Evolutionary conservation across 2,888 invertebrate genomes (phyloP).

Genomic region (Campoletis raptor): DNA sequence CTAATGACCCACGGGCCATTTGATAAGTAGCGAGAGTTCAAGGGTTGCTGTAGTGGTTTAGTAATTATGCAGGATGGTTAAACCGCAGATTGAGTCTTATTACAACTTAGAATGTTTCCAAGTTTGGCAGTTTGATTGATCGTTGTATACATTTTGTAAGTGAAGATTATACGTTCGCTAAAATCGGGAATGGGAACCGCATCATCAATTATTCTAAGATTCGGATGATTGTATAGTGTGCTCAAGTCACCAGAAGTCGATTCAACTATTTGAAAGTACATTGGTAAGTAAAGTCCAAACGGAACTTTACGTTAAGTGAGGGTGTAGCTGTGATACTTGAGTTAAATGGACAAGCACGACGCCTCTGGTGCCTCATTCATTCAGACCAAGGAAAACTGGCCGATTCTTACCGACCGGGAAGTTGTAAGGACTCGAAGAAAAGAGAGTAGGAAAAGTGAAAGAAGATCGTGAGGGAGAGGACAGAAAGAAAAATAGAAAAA

Average conservation of each 20-base stretch:
- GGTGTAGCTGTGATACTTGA: constrained; percentile 13
- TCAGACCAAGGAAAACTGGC: background rate
- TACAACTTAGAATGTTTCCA: background rate
- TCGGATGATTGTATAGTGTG: background rate
- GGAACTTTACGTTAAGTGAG: background rate
- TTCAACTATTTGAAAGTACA: constrained; percentile 16
- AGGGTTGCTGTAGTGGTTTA: background rate
- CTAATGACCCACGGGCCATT: background rate
- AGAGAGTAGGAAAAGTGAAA: constrained; percentile 23
- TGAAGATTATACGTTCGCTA: background rate
- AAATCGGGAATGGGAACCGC: background rate
- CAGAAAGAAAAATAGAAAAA: background rate
- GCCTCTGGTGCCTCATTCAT: constrained; percentile 17
- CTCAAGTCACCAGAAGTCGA: background rate
- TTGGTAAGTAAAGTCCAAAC: background rate
- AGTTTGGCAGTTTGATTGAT: constrained; percentile 3
- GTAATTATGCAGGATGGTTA: background rate
- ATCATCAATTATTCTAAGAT: background rate
- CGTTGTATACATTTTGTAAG: background rate
- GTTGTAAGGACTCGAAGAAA: constrained; percentile 43
- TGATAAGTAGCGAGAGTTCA: background rate
- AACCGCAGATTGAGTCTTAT: background rate
- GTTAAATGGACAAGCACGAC: constrained; percentile 21
- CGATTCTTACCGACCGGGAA: constrained; percentile 18
- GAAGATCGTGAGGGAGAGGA: background rate